A percentile compares a stretch with the other conserved stretches of the same genome.
Evolutionary conservation across 2,888 invertebrate genomes (phyloP).

Genomic region (Ophraella communa): DNA sequence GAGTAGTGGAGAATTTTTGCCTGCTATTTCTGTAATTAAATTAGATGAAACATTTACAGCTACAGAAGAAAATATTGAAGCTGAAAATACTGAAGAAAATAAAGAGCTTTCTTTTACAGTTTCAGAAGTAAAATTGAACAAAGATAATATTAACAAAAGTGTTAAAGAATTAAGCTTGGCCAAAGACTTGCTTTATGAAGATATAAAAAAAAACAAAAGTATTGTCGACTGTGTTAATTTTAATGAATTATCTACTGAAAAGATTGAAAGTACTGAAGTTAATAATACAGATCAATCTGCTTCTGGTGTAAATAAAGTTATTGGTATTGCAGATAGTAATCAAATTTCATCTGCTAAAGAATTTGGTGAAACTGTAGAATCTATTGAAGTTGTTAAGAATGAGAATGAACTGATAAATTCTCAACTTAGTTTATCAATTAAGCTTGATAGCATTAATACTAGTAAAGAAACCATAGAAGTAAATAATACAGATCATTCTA

Average conservation of each 20-base stretch:
- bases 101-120: neutral
- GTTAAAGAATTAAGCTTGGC: too few species aligned
- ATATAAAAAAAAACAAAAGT: too few species aligned
- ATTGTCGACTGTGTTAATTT: neutral
- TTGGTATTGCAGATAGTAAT: neutral
- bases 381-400: neutral
- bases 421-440: neutral
- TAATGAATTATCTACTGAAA: neutral
- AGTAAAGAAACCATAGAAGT: neutral
- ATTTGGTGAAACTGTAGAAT: neutral
- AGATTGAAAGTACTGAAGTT: neutral
- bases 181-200: too few species aligned
- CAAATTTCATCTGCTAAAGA: neutral
- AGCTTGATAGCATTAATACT: neutral
- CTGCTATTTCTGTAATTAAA: neutral
- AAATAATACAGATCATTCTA: neutral
- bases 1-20: slow-evolving; percentile 1
- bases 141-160: too few species aligned
- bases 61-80: neutral
- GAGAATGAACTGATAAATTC: neutral
- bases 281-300: neutral
- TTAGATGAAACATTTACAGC: neutral
- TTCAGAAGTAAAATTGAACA: too few species aligned
- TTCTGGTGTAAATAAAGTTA: neutral
- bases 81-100: neutral